Conservation (phyloP, 2,797 vertebrate genomes). For the Notamacropus eugenii region DNA sequence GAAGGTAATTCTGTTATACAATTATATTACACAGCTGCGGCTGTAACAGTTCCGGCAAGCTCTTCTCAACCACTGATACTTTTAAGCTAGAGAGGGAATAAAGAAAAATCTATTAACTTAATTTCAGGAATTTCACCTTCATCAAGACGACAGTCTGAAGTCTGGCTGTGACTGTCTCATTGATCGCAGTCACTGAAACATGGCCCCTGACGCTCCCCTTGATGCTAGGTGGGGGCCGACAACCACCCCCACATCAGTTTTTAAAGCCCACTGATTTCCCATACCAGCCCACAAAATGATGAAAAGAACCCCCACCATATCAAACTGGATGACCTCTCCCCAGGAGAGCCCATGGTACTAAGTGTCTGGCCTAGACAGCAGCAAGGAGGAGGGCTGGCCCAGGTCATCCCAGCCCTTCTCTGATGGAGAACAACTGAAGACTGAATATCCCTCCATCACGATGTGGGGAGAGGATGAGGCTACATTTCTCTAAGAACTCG, state of each 20-base stretch:
- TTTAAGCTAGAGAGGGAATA: conserved; percentile 75
- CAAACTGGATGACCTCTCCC: neutral
- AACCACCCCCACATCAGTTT: neutral
- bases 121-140: neutral
- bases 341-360: neutral
- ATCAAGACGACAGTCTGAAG: neutral
- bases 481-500: neutral
- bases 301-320: neutral
- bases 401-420: neutral
- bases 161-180: neutral
- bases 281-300: neutral
- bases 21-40: conserved; percentile 85
- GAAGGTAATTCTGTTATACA: conserved; percentile 88
- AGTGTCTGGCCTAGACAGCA: neutral
- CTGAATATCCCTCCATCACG: neutral
- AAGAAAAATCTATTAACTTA: conserved; percentile 70
- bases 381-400: neutral
- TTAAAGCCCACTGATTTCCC: neutral
- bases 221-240: neutral
- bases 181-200: neutral
- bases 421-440: no score
- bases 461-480: neutral
- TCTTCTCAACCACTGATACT: conserved; percentile 79
- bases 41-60: conserved; percentile 68
- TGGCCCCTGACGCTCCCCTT: neutral